phyloP scores from a whole-genome alignment of 2,113 vertebrate species.

The Leptosomus discolor region DNA sequence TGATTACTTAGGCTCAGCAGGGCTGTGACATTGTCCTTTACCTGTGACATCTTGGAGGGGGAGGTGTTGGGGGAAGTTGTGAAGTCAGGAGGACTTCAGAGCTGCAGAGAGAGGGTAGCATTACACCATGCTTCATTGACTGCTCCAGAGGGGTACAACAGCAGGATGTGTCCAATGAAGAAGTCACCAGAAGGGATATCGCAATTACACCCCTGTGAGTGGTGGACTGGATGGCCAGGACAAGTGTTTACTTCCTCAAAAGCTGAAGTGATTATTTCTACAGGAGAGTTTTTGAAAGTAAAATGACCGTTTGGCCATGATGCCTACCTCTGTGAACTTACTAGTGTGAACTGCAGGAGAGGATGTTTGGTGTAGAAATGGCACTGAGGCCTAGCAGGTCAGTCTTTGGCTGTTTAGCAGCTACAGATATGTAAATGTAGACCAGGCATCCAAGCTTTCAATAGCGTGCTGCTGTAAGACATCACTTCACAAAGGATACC shows the following conservation, averaged over 20 bases:
- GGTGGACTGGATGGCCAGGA: neutral
- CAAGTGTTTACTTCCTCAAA: neutral
- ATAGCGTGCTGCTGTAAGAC: neutral
- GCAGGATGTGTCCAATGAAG: neutral
- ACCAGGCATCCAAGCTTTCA: neutral
- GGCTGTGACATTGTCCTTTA: neutral
- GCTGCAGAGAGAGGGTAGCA: neutral
- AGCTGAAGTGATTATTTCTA: neutral
- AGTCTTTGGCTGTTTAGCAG: neutral
- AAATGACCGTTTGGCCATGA: neutral
- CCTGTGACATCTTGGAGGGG: neutral
- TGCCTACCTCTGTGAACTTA: neutral
- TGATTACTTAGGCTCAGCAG: neutral
- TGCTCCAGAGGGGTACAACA: fast-evolving
- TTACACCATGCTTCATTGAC: neutral
- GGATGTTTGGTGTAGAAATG: neutral
- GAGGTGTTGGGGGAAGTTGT: neutral
- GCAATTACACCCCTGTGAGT: neutral
- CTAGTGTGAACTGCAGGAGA: neutral
- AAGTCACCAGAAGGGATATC: neutral
- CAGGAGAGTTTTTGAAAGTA: neutral
- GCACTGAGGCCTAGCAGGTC: neutral
- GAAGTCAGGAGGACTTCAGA: neutral
- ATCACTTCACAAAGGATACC: fast-evolving
- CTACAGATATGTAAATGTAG: neutral